Base-by-base conservation (phyloP, 2,888 invertebrate species). In the Ophion costatus region DNA sequence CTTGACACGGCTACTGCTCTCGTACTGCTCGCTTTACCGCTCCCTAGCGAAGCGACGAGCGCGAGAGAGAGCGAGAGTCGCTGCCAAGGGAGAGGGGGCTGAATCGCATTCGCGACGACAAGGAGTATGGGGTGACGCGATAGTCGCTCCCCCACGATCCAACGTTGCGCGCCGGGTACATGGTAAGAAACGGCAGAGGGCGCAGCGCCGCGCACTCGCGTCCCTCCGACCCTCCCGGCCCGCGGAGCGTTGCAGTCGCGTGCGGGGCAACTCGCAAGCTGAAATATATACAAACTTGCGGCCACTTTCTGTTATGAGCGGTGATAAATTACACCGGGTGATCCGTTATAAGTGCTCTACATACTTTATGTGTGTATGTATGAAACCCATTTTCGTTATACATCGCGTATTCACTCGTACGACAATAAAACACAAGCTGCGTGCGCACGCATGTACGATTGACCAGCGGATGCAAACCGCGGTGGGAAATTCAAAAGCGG, bases 201-300 rank as follows among this genome's bases (percentile, higher is more conserved):
- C 87, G 85, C 83, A 87, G 80, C 83, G 59, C 84, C 24, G 42
- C 59, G 59, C n/a, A 38, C 63, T 20, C 38, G 59, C 6, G 29
- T 56, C 45, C 29, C 57, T 17, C 70, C 6, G 57, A 29, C 45
- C 56, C 67, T 51, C 57, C 73, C 38, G 38, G 76, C 66, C 78
- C 22, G 22, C 6, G 61, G 69, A 83, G 9, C 38, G 38, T 38
- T 38, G 7, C 38, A 85, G 86, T 84, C 84, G 67, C 77, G 83
- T 86, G 85, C 51, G 14, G n/a, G 20, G 84, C 78, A 85, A 64
- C 38, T 38, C 38, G 66, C 66, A 66, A 88, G 88, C 90, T 92
- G 91, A 92, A 92, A 92, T 92, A 92, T 92, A 91, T 90, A 92
- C 88, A 91, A 92, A 92, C 90, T 91, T 91, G 90, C 90, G 89